These are phyloP conservation scores for Dorcus hopei DNA, from an alignment of 2,888 invertebrate genomes.

Conservation along the genomic window DNA sequence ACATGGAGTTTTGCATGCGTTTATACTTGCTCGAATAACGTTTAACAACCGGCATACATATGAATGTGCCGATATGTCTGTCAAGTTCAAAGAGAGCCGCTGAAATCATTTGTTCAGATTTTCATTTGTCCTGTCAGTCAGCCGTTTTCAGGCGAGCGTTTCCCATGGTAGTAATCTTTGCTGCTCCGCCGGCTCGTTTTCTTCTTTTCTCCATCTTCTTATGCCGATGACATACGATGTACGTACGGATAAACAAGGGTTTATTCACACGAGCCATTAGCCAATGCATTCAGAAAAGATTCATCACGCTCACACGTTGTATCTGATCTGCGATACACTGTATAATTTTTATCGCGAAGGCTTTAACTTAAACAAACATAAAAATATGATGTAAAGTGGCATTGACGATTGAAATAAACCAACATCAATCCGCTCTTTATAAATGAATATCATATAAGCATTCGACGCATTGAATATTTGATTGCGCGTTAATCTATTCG, in stretches of 20 bases:
- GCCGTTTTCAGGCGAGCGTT: slow-evolving; percentile 3
- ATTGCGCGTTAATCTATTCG: too few relatives aligned
- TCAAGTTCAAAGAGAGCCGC: slow-evolving; percentile 10
- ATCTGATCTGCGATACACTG: too few relatives aligned
- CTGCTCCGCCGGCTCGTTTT: neutral
- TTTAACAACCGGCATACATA: neutral
- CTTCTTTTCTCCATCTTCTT: neutral
- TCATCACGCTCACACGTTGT: neutral
- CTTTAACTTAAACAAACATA: too few relatives aligned
- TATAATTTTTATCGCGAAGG: too few relatives aligned
- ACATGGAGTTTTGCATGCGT: neutral
- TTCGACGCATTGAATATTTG: too few relatives aligned
- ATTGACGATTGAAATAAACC: too few relatives aligned
- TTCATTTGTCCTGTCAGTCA: slow-evolving; percentile 16
- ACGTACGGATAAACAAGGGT: neutral
- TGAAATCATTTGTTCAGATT: slow-evolving; percentile 11
- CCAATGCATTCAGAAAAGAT: neutral
- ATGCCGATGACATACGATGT: neutral
- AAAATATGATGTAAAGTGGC: too few relatives aligned
- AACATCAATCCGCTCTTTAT: too few relatives aligned
- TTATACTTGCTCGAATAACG: neutral
- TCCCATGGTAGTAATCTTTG: slow-evolving; percentile 7
- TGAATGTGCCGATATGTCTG: slow-evolving; percentile 10
- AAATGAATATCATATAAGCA: too few relatives aligned
- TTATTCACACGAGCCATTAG: neutral